Conservation (phyloP, 2,888 invertebrate genomes). For the Panzeria rudis region DNA sequence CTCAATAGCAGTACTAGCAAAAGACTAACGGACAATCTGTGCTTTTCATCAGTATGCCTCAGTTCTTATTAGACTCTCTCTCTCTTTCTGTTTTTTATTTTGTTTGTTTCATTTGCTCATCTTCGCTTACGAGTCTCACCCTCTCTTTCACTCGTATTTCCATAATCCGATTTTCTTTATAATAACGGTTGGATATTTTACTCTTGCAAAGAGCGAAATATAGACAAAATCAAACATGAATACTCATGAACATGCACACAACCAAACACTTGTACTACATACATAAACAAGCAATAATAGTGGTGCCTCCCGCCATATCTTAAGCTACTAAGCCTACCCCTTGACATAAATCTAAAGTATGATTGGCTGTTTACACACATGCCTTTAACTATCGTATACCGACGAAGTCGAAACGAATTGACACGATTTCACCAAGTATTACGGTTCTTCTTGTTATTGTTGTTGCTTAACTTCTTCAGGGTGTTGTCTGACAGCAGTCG, state of each 20-base stretch:
- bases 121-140: conserved; percentile 21
- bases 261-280: not conserved
- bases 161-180: not conserved
- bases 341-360: conserved; percentile 62
- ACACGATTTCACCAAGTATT: conserved; percentile 54
- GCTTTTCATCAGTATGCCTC: conserved; percentile 58
- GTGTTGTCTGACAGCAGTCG: conserved; percentile 55
- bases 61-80: conserved; percentile 60
- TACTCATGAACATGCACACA: conserved; percentile 1
- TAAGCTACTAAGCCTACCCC: conserved; percentile 71
- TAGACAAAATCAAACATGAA: conserved; percentile 5
- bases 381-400: conserved; percentile 49
- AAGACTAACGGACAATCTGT: conserved; percentile 66
- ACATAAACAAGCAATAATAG: conserved; percentile 50
- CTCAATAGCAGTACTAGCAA: conserved; percentile 63
- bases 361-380: conserved; percentile 69
- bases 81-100: conserved; percentile 1
- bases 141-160: conserved; percentile 55
- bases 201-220: conserved; percentile 60
- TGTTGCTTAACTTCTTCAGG: conserved; percentile 59
- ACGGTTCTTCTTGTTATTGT: conserved; percentile 48
- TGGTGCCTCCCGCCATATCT: conserved; percentile 73
- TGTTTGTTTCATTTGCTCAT: conserved; percentile 63
- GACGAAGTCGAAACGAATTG: conserved; percentile 59
- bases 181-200: conserved; percentile 35